Conservation (phyloP, 2,113 vertebrate species). For the Eleginops maclovinus region DNA sequence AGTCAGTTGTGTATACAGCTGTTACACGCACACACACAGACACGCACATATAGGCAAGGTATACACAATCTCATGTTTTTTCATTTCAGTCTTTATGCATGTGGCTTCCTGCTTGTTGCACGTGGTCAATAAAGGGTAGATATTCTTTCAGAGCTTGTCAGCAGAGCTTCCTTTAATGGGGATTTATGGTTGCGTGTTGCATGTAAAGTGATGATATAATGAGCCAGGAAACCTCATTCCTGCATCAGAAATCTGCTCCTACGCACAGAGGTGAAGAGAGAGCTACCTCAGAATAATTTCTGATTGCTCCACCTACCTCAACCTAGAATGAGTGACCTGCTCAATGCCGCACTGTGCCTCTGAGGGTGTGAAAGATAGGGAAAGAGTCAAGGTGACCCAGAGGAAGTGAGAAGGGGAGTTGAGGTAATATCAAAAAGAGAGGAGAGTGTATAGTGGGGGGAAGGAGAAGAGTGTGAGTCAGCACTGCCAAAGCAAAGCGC, state of each 20-base stretch:
- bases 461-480: slow-evolving; percentile 45
- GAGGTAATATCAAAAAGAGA: slow-evolving; percentile 36
- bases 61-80: slow-evolving; percentile 21
- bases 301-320: slow-evolving; percentile 44
- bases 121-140: background rate
- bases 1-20: slow-evolving; percentile 75
- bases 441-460: slow-evolving; percentile 4
- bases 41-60: slow-evolving; percentile 2
- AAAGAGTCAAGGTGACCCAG: slow-evolving; percentile 59
- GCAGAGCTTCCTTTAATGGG: slow-evolving; percentile 20
- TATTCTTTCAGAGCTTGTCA: slow-evolving; percentile 11
- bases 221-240: slow-evolving; percentile 37
- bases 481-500: slow-evolving; percentile 21
- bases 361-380: slow-evolving; percentile 32
- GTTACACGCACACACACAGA: slow-evolving; percentile 43
- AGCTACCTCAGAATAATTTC: slow-evolving; percentile 26
- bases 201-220: slow-evolving; percentile 54
- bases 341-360: slow-evolving; percentile 9
- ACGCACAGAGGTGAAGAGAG: slow-evolving; percentile 20
- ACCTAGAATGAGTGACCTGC: slow-evolving; percentile 29
- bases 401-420: slow-evolving; percentile 24
- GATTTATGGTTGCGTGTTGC: slow-evolving; percentile 23
- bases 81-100: slow-evolving; percentile 20
- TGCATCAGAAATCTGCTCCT: slow-evolving; percentile 37
- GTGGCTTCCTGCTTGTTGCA: slow-evolving; percentile 11